phyloP scores from a whole-genome alignment of 2,888 invertebrate genomes.

The Criorhina ranunculi region DNA sequence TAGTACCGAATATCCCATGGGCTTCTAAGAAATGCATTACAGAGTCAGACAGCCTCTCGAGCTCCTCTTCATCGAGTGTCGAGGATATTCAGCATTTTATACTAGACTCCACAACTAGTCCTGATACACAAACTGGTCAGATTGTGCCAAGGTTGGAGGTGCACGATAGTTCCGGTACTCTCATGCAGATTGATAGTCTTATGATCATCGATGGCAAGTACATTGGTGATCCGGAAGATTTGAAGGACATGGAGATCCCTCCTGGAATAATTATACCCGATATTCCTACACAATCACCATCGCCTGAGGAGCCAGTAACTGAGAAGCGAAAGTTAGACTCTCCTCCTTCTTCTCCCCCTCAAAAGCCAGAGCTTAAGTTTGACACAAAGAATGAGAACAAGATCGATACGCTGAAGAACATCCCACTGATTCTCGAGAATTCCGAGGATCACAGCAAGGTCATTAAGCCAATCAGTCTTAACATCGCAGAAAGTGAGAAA shows the following conservation, averaged over 20 bases:
- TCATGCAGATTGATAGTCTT: conserved; percentile 87
- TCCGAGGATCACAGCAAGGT: conserved; percentile 79
- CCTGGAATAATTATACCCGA: conserved; percentile 82
- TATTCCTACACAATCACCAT: conserved; percentile 72
- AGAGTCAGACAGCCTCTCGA: conserved; percentile 86
- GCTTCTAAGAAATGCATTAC: conserved; percentile 85
- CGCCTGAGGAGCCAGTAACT: conserved; percentile 64
- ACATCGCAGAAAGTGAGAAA: conserved; percentile 56
- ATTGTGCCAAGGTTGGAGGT: conserved; percentile 90
- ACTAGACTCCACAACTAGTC: conserved; percentile 84
- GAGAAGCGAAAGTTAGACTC: conserved; percentile 52
- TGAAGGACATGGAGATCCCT: conserved; percentile 83
- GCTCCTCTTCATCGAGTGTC: conserved; percentile 85
- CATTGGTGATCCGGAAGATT: conserved; percentile 84
- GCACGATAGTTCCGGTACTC: conserved; percentile 89
- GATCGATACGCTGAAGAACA: conserved; percentile 83
- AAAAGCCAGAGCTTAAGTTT: conserved; percentile 82
- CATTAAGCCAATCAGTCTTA: conserved; percentile 81
- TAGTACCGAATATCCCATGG: conserved; percentile 86
- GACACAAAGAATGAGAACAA: conserved; percentile 84
- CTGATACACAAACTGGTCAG: conserved; percentile 83
- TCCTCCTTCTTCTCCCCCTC: conserved; percentile 79
- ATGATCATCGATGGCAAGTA: conserved; percentile 85
- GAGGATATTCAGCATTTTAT: conserved; percentile 84
- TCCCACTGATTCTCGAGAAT: conserved; percentile 83